Evolutionary conservation across 2,888 invertebrate genomes (phyloP).

Genomic region (Gnatocerus cornutus): DNA sequence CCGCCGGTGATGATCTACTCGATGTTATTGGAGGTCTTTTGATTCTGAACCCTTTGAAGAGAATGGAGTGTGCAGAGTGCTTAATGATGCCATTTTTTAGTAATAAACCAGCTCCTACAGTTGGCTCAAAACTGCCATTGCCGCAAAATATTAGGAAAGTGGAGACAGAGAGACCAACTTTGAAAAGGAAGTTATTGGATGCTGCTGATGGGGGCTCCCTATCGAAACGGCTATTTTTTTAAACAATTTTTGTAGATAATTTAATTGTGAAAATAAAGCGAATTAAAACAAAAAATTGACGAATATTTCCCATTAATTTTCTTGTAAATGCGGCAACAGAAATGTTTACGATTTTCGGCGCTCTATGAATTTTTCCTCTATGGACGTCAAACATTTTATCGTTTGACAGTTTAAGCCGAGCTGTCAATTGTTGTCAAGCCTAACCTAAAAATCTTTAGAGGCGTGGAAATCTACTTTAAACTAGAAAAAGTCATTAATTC

Average conservation of each 20-base stretch:
- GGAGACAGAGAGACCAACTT: slow-evolving; percentile 77
- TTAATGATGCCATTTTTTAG: slow-evolving; percentile 93
- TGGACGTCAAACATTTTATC: too few relatives aligned
- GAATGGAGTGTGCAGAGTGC: slow-evolving; percentile 88
- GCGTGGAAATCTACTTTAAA: neutral
- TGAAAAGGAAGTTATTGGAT: slow-evolving; percentile 85
- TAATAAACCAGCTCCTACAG: slow-evolving; percentile 91
- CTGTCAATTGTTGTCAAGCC: neutral
- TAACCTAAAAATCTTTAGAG: neutral
- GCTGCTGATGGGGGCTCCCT: slow-evolving; percentile 80
- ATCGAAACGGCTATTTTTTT: slow-evolving; percentile 81
- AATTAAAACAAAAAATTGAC: too few relatives aligned
- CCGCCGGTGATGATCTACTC: slow-evolving; percentile 93
- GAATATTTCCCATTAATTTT: too few relatives aligned
- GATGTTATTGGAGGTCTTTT: slow-evolving; percentile 85
- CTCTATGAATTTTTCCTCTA: too few relatives aligned
- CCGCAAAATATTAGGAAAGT: slow-evolving; percentile 78
- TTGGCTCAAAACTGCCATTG: slow-evolving; percentile 87
- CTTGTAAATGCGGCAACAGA: too few relatives aligned
- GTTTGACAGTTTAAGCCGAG: too few relatives aligned
- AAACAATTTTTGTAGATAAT: slow-evolving; percentile 53
- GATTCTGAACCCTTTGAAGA: slow-evolving; percentile 85
- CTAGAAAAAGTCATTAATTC: neutral
- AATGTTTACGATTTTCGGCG: too few relatives aligned
- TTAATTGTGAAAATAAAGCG: neutral